A percentile compares a stretch with the other conserved stretches of the same genome.
Evolutionary conservation across 1,140 invertebrate genomes (phyloP).

Genomic region (Dendroctonus valens): DNA sequence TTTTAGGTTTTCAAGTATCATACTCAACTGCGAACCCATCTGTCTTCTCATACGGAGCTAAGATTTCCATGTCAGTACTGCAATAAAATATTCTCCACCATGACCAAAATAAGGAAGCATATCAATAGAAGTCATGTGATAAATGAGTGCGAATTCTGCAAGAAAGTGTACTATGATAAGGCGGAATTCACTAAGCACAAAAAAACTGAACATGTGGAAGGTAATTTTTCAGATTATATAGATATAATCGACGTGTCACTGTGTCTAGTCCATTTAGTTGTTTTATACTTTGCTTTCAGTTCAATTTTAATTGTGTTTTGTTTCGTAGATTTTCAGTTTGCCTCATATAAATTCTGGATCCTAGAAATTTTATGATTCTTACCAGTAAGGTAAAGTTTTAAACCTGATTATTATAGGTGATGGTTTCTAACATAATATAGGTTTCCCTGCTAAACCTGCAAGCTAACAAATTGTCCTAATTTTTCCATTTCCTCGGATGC

Average conservation of each 20-base stretch:
- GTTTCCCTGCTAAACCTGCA: background rate
- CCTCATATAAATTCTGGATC: background rate
- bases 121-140: conserved; percentile 40
- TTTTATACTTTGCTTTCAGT: background rate
- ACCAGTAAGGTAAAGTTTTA: background rate
- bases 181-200: conserved; percentile 31
- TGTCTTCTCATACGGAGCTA: conserved; percentile 38
- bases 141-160: conserved; percentile 39
- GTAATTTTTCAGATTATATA: conserved; percentile 9
- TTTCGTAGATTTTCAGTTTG: conserved; percentile 6
- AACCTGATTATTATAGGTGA: background rate
- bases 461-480: background rate
- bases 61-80: conserved; percentile 44
- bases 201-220: conserved; percentile 31
- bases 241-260: too few species aligned
- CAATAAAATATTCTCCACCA: conserved; percentile 38
- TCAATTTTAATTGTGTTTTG: conserved; percentile 1
- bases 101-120: conserved; percentile 41
- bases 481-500: background rate
- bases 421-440: background rate
- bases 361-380: background rate
- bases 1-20: conserved; percentile 36
- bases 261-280: background rate
- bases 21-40: conserved; percentile 33
- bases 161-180: conserved; percentile 37